Evolutionary conservation across 2,113 vertebrate species (phyloP), one percentile per base, ranked within the genome.

Genomic region (Spea multiplicata): DNA sequence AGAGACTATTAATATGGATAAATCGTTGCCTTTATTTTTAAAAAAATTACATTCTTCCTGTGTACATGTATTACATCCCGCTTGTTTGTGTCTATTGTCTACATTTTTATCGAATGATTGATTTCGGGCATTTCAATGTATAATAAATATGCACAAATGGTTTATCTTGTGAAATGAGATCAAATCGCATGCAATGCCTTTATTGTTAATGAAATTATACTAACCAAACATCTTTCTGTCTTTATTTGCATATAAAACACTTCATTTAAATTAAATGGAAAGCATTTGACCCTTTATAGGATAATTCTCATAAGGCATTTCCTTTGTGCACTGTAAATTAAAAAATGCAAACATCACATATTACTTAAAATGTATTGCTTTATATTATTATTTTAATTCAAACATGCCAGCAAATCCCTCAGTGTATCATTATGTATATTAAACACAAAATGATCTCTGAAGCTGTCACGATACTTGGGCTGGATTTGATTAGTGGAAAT

Each of bases 171-270:
- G 13, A 74, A 74, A 62, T 73, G 47, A 64, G 57, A 74, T 73
- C 71, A 73, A 61, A 73, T 64, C 62, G 3, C 8, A 4, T 10
- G 57, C 8, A 59, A 5, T 47, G 16, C 55, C 57, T 62, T 64
- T 62, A 74, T 74, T n/a, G 61, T 62, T 61, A 74, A 62, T 74
- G 7, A 74, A 64, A 74, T 49, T 48, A 49, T 62, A 48, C 30
- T 48, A 13, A 62, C 57, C 57, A 74, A 74, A 74, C 72, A 74
- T 73, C 71, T 61, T 57, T 16, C 10, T n/a, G n/a, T 46, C n/a
- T 49, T 5, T 45, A 74, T 62, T 74, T 74, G 57, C 53, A 64
- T 74, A 74, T 62, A 47, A 74, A 74, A 64, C 72, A 64, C 59
- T 74, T 74, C 4, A 64, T 74, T 74, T 64, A 62, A 46, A 13